Conservation (phyloP, 2,797 vertebrate genomes). For the Cryptoblepharus egeriae region DNA sequence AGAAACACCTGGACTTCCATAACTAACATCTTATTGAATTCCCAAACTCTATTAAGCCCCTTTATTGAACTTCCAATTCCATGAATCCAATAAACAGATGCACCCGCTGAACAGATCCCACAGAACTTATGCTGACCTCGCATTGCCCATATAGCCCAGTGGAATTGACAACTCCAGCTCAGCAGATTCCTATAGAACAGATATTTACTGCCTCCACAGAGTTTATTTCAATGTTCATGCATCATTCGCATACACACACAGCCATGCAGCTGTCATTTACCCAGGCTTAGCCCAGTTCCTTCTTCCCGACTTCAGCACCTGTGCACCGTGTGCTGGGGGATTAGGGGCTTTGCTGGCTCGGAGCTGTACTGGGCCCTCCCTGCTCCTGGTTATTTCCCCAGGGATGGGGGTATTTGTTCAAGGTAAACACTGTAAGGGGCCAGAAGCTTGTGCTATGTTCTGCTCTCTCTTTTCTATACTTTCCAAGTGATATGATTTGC, state of each 20-base stretch:
- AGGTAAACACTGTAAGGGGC: slow-evolving; percentile 25
- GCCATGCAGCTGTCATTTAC: slow-evolving; percentile 34
- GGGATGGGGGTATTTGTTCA: slow-evolving; percentile 26
- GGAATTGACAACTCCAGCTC: background rate
- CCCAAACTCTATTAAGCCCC: background rate
- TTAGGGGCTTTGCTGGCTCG: background rate
- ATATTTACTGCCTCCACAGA: background rate
- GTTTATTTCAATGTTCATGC: slow-evolving; percentile 8
- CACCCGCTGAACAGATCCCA: background rate
- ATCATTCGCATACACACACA: background rate
- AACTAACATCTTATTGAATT: background rate
- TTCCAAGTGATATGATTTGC: background rate
- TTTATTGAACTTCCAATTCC: background rate
- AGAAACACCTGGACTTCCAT: background rate
- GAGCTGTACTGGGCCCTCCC: background rate
- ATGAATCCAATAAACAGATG: background rate
- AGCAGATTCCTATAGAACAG: slow-evolving; percentile 2
- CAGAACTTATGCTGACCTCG: background rate
- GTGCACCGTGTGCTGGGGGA: background rate
- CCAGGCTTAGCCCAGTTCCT: background rate
- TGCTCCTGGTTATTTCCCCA: slow-evolving; percentile 35
- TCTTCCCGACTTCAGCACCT: background rate
- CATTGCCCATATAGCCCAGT: background rate
- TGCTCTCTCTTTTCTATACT: background rate
- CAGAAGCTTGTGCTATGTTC: background rate